Evolutionary conservation across 2,797 vertebrate genomes (phyloP), one percentile per base, ranked within the genome.

Genomic region (Craterocephalus amniculus): DNA sequence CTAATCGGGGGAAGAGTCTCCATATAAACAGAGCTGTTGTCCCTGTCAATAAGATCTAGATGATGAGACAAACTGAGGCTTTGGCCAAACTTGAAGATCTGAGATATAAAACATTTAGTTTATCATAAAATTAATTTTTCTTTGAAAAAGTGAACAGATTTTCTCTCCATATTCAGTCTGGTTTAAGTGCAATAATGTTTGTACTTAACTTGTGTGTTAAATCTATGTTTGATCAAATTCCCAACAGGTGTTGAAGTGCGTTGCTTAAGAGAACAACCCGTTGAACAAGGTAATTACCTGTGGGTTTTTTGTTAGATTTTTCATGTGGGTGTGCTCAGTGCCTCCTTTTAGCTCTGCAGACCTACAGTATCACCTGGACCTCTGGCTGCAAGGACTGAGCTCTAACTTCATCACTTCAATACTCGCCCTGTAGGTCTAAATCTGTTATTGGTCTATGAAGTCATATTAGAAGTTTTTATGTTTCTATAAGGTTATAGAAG

Each of bases 11-110:
- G 85, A 89, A 87, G 73, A 83, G 75, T 64, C 59, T 27, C 27
- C 61, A 58, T 76, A 70, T 94, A 94, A 94, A 94, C 93, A 95
- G 71, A 83, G 78, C 59, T 87, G 86, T 81, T 82, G 84, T 72
- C 64, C 74, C 78, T 76, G 83, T 88, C 83, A 84, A 84, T 74
- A 89, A 61, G 69, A 83, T 79, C 80, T 56, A 84, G 81, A 75
- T 54, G 8, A 57, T 49, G 58, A 79, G 72, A 83, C 74, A 87
- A 89, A 84, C 75, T 62, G 27, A 31, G 43, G 36, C 22, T 26
- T 12, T 63, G 71, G 66, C 63, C 78, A 78, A 71, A 35, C 69
- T 63, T 70, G 38, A n/a, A 75, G 34, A 66, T 63, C 45, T 70
- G 32, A 35, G 67, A 73, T 76, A 29, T 5, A 11, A 52, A 9